A percentile compares a stretch with the other conserved stretches of the same genome.
These are phyloP conservation scores for Caenorhabditis plicata DNA, from an alignment of 2,888 invertebrate species.

Conservation along the genomic window DNA sequence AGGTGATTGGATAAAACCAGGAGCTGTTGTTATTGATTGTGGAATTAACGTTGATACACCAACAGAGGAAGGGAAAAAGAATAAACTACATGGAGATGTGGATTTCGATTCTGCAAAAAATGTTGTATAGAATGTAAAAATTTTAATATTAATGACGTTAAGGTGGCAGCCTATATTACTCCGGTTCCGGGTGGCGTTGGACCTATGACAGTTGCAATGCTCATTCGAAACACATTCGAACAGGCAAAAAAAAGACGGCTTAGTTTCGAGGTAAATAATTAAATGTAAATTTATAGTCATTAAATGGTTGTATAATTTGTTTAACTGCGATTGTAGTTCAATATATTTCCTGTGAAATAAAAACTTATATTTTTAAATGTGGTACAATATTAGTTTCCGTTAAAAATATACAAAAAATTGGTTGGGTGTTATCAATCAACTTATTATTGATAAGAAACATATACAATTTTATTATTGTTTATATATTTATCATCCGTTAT, in stretches of 20 bases:
- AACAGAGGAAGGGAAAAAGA: slow-evolving; percentile 45
- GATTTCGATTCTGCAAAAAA: slow-evolving; percentile 76
- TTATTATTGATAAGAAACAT: too few relatives aligned
- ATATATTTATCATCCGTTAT: too few relatives aligned
- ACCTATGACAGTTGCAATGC: slow-evolving; percentile 94
- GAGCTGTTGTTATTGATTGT: slow-evolving; percentile 96
- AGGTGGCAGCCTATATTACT: slow-evolving; percentile 69
- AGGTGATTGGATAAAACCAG: slow-evolving; percentile 88
- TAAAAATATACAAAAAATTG: too few relatives aligned
- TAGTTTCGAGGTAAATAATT: slow-evolving; percentile 24
- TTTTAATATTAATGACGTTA: slow-evolving; percentile 13
- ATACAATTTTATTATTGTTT: too few relatives aligned
- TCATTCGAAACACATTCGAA: slow-evolving; percentile 81
- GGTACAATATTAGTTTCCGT: too few relatives aligned
- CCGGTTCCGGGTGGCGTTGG: slow-evolving; percentile 81
- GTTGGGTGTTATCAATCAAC: too few relatives aligned
- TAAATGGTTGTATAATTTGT: too few relatives aligned
- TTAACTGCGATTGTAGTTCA: too few relatives aligned
- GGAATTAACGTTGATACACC: slow-evolving; percentile 78
- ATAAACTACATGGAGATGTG: slow-evolving; percentile 83
- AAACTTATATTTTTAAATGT: too few relatives aligned
- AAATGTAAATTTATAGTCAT: too few relatives aligned
- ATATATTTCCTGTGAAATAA: too few relatives aligned
- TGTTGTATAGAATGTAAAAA: slow-evolving; percentile 66
- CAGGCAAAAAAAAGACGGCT: slow-evolving; percentile 73